phyloP scores from a whole-genome alignment of 2,888 invertebrate genomes.

The Cheilosia vulpina region DNA sequence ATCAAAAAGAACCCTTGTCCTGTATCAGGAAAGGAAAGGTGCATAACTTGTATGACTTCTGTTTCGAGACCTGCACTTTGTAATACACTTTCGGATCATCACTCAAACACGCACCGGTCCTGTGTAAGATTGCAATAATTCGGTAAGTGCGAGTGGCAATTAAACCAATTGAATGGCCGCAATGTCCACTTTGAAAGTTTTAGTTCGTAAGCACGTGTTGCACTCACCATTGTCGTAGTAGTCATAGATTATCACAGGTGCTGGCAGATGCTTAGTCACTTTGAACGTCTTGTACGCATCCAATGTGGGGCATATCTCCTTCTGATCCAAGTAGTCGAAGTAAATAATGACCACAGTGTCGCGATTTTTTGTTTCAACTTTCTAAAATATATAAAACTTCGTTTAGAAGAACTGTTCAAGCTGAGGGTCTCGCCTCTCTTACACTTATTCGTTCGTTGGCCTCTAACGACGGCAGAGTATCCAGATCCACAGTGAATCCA shows the following conservation, averaged over 20 bases:
- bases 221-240: constrained; percentile 96
- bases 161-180: no score
- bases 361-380: constrained; percentile 88
- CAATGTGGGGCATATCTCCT: constrained; percentile 93
- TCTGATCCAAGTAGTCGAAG: constrained; percentile 88
- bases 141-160: no score
- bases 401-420: not conserved
- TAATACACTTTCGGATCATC: no score
- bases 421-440: not conserved
- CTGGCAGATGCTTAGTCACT: constrained; percentile 93
- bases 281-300: constrained; percentile 93
- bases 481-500: constrained; percentile 93
- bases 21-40: no score
- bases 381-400: constrained; percentile 77
- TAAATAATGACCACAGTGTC: constrained; percentile 88
- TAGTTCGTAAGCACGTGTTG: not conserved
- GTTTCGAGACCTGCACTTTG: no score
- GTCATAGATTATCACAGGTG: constrained; percentile 93
- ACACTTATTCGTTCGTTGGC: constrained; percentile 84
- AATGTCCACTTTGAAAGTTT: not conserved
- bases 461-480: constrained; percentile 88
- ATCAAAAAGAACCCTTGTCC: no score
- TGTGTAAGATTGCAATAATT: no score
- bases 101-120: no score
- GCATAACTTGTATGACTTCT: no score